Base-by-base conservation (phyloP, 2,888 invertebrate genomes). In the Andrena dorsata region DNA sequence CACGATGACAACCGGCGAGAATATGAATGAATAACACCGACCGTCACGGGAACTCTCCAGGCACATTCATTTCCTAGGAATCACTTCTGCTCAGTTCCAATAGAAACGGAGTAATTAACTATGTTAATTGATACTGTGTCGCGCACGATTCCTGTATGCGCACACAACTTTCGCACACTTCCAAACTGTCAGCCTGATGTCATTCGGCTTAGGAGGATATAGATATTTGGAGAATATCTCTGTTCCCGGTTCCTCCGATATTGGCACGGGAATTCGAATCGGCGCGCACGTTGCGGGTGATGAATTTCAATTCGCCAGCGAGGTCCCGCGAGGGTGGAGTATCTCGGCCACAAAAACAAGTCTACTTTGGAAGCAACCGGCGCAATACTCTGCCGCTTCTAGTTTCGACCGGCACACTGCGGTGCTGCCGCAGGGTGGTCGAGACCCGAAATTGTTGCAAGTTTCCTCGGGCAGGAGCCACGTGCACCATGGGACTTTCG, bases 401-500 rank as follows among this genome's bases (percentile, higher is more conserved):
- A 83, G 88, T 86, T 87, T 89, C 90, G 89, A 88, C 88, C 88
- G 82, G 83, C 74, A 79, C 73, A 26, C 73, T 76, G 68, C 77
- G 73, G 88, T 91, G 91, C 90, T 91, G 91, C 91, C 91, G 69
- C 87, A 74, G 73, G 76, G 87, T 83, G 91, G 90, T 77, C 84
- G 85, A 87, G 89, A 90, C 87, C 90, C 88, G 91, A 91, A 89
- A 82, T 89, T 83, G 66, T 76, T 68, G 68, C 73, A 73, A 60
- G 65, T 79, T 85, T 61, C 53, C 56, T 64, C 76, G 28, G 73
- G 53, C 49, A 84, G 47, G 65, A 83, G 80, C 84, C 83, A 84
- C 84, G 83, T 84, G 83, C 83, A 75, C 49, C 60, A 26, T n/a
- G 60, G 53, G 28, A 70, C 74, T 78, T 73, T 60, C 78, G 66